Evolutionary conservation across 2,888 invertebrate genomes (phyloP).

Genomic region (Girardia tigrina): DNA sequence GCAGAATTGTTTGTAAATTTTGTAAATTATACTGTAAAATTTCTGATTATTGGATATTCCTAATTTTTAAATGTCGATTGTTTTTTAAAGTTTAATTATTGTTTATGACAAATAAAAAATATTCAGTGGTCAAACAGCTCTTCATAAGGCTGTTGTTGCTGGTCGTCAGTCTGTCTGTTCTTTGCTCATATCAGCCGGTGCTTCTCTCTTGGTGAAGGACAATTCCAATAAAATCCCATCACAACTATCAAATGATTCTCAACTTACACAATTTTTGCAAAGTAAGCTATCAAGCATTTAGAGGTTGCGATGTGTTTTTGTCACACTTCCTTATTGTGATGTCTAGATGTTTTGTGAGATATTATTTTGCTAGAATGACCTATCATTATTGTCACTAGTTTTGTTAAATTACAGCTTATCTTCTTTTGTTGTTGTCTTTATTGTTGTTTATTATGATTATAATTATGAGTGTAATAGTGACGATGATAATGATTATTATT

Average conservation of each 20-base stretch:
- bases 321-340: background rate
- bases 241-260: constrained; percentile 20
- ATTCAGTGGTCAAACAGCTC: constrained; percentile 30
- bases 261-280: constrained; percentile 17
- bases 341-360: constrained; percentile 15
- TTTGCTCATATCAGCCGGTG: constrained; percentile 30
- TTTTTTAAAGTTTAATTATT: too few relatives aligned
- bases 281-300: constrained; percentile 23
- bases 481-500: too few relatives aligned
- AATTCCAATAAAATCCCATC: background rate
- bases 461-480: too few relatives aligned
- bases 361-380: constrained; percentile 10
- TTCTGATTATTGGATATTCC: too few relatives aligned
- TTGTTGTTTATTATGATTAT: too few relatives aligned
- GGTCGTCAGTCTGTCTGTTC: constrained; percentile 26
- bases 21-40: too few relatives aligned
- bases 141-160: constrained; percentile 18
- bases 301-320: background rate
- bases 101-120: too few relatives aligned
- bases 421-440: background rate
- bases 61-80: background rate
- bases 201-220: constrained; percentile 6
- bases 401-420: background rate
- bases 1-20: too few relatives aligned
- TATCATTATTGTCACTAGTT: constrained; percentile 20